phyloP scores from a whole-genome alignment of 2,888 invertebrate genomes.

The Boloria selene region DNA sequence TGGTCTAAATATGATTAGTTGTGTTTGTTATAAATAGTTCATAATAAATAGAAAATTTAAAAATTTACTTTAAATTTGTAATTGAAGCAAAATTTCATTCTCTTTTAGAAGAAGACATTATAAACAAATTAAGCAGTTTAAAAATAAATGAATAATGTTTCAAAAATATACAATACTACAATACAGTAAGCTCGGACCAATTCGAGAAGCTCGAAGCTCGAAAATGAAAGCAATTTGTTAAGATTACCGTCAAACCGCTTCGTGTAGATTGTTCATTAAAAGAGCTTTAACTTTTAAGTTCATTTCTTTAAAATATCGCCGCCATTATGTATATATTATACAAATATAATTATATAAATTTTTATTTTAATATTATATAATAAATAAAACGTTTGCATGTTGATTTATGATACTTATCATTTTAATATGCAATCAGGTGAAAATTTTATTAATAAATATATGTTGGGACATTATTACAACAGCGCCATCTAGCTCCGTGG shows the following conservation, averaged over 20 bases:
- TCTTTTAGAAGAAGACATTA: background rate
- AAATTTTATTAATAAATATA: no score
- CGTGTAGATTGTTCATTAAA: conserved; percentile 48
- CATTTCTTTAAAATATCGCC: conserved; percentile 35
- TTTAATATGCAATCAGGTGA: no score
- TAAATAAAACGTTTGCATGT: no score
- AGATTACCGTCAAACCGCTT: conserved; percentile 52
- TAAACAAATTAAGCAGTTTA: background rate
- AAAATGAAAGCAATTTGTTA: conserved; percentile 57
- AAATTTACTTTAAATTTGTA: no score
- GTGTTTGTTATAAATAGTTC: no score
- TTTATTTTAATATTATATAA: background rate
- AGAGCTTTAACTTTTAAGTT: conserved; percentile 45
- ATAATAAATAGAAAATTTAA: no score
- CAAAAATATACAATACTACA: conserved; percentile 21
- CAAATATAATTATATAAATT: background rate
- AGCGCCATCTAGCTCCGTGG: no score
- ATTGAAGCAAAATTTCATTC: no score
- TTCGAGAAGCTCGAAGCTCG: conserved; percentile 40
- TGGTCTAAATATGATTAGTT: background rate
- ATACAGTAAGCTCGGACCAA: conserved; percentile 23
- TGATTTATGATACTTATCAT: no score
- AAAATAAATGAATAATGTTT: conserved; percentile 17
- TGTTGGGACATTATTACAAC: no score
- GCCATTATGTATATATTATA: conserved; percentile 33